phyloP scores from a whole-genome alignment of 2,113 vertebrate species.

The Stigmatopora argus region DNA sequence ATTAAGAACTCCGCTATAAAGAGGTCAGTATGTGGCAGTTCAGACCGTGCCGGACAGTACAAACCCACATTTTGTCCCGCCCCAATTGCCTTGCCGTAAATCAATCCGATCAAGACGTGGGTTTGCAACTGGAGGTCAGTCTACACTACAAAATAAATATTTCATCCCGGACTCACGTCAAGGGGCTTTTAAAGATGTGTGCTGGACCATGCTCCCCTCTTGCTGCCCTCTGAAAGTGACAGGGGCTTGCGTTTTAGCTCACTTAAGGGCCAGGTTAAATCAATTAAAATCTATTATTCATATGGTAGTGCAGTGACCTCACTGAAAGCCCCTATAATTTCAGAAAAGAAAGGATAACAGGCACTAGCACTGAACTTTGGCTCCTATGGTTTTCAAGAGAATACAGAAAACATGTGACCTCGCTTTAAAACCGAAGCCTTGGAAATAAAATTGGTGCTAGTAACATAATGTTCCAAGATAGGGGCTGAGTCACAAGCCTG shows the following conservation, averaged over 20 bases:
- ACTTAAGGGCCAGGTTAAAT: constrained; percentile 93
- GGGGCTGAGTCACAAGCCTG: constrained; percentile 19
- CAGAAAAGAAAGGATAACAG: constrained; percentile 55
- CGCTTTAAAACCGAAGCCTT: constrained; percentile 50
- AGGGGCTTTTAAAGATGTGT: constrained; percentile 88
- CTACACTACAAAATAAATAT: constrained; percentile 85
- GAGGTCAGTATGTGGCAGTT: background rate
- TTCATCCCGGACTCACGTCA: constrained; percentile 87
- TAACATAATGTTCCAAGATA: constrained; percentile 28
- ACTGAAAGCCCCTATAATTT: constrained; percentile 68
- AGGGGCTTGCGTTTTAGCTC: constrained; percentile 82
- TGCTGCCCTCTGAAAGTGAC: constrained; percentile 84
- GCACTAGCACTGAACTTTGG: constrained; percentile 55
- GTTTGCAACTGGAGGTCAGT: constrained; percentile 85
- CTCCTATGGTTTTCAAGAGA: constrained; percentile 53
- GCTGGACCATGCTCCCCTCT: constrained; percentile 77
- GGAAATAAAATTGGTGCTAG: constrained; percentile 43
- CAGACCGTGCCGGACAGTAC: constrained; percentile 54
- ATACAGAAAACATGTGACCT: constrained; percentile 44
- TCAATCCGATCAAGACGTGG: constrained; percentile 86
- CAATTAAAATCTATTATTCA: constrained; percentile 98
- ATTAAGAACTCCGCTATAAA: background rate
- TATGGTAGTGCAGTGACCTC: constrained; percentile 74
- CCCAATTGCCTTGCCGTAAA: constrained; percentile 89
- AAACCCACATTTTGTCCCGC: constrained; percentile 78